Conservation (phyloP, 2,888 invertebrate genomes). For the Drosophila falleni region DNA sequence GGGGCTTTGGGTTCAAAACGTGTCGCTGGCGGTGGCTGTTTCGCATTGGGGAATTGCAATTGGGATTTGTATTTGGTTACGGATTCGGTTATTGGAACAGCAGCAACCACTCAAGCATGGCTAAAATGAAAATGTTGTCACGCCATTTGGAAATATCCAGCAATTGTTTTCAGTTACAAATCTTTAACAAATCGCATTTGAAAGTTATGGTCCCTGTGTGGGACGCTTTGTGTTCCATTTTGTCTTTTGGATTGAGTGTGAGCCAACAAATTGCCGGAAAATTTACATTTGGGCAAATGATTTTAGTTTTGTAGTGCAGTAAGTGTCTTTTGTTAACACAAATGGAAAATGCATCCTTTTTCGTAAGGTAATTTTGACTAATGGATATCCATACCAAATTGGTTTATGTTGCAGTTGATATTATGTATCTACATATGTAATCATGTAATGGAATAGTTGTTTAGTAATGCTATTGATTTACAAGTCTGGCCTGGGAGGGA, state of each 20-base stretch:
- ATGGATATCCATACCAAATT: conserved; percentile 28
- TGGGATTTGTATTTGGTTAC: conserved; percentile 42
- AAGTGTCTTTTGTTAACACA: conserved; percentile 17
- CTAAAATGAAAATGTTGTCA: conserved; percentile 63
- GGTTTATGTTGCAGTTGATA: conserved; percentile 1
- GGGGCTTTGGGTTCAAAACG: conserved; percentile 82
- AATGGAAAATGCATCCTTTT: conserved; percentile 36
- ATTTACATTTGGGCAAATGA: conserved; percentile 31
- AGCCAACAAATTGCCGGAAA: conserved; percentile 53
- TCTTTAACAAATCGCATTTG: conserved; percentile 74
- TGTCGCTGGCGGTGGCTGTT: conserved; percentile 63
- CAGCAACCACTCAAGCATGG: conserved; percentile 53
- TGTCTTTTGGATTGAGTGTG: conserved; percentile 24
- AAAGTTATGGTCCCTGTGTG: conserved; percentile 53
- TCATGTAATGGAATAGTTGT: neutral
- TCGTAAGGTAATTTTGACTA: conserved; percentile 22
- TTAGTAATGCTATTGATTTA: neutral
- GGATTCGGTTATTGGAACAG: conserved; percentile 58
- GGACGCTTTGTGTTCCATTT: conserved; percentile 29
- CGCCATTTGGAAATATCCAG: conserved; percentile 56
- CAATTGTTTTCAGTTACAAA: conserved; percentile 67
- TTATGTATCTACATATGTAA: neutral
- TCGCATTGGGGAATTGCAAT: conserved; percentile 51
- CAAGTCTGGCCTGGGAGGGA: too few species aligned
- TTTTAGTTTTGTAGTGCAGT: neutral